These are phyloP conservation scores for Oryctolagus cuniculus DNA, from an alignment of 2,113 vertebrate species.

Conservation along the genomic window DNA sequence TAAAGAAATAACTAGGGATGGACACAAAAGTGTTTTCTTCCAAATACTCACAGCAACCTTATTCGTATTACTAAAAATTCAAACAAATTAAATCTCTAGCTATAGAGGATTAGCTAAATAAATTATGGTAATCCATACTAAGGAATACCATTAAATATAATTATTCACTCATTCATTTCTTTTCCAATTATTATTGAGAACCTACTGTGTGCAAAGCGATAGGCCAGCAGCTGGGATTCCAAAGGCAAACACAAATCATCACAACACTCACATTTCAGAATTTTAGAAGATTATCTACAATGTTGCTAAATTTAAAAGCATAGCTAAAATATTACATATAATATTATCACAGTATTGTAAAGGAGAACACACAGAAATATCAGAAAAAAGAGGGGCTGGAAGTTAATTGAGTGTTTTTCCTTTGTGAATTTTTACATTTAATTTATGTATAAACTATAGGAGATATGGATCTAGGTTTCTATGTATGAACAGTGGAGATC, in stretches of 20 bases:
- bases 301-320: neutral
- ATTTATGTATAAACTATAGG: neutral
- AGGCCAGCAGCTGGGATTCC: neutral
- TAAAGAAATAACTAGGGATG: slow-evolving; percentile 35
- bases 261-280: neutral
- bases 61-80: neutral
- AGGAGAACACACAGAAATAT: neutral
- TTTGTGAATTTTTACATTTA: neutral
- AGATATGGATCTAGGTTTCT: neutral
- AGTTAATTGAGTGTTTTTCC: neutral
- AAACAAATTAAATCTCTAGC: slow-evolving; percentile 25
- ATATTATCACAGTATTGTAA: neutral
- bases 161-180: neutral
- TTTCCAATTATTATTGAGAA: neutral
- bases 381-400: neutral
- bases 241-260: neutral
- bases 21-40: slow-evolving; percentile 16
- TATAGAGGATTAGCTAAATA: neutral
- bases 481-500: neutral
- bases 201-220: neutral
- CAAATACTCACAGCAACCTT: slow-evolving; percentile 2
- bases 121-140: neutral
- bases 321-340: neutral
- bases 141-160: slow-evolving; percentile 22
- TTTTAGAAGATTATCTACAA: slow-evolving; percentile 12